Percentiles rank a stretch among this genome's conserved stretches.
Evolutionary conservation across 2,888 invertebrate species (phyloP).

Genomic region (Anthophora plumipes): DNA sequence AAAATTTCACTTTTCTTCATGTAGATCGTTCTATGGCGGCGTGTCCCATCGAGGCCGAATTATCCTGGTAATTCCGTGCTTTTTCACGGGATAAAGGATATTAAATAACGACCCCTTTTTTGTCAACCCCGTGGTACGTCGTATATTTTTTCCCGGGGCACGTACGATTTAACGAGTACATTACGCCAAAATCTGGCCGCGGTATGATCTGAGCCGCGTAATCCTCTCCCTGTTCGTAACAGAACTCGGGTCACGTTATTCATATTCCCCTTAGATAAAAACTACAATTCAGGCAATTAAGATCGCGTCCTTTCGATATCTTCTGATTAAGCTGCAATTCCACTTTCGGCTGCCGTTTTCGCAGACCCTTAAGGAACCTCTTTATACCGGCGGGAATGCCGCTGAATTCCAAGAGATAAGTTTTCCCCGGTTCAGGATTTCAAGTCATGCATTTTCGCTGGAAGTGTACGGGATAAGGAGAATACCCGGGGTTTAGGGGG

Average conservation of each 20-base stretch:
- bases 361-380: neutral
- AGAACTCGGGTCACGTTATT: constrained; percentile 4
- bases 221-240: constrained; percentile 16
- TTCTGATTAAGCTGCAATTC: constrained; percentile 36
- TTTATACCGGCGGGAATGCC: constrained; percentile 21
- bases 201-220: constrained; percentile 1
- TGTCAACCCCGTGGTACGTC: no score
- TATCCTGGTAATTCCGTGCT: neutral
- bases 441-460: constrained; percentile 52
- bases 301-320: constrained; percentile 29
- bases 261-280: constrained; percentile 39
- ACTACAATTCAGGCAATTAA: constrained; percentile 42
- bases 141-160: no score
- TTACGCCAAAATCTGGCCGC: neutral
- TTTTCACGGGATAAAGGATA: neutral
- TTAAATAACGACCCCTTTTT: neutral
- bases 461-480: constrained; percentile 55
- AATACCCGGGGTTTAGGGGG: constrained; percentile 46
- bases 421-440: constrained; percentile 46
- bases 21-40: no score
- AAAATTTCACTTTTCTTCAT: no score
- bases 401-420: constrained; percentile 62
- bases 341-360: neutral
- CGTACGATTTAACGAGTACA: neutral
- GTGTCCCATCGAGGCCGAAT: no score